Conservation (phyloP, 2,888 invertebrate species). For the Eristalinus aeneus region DNA sequence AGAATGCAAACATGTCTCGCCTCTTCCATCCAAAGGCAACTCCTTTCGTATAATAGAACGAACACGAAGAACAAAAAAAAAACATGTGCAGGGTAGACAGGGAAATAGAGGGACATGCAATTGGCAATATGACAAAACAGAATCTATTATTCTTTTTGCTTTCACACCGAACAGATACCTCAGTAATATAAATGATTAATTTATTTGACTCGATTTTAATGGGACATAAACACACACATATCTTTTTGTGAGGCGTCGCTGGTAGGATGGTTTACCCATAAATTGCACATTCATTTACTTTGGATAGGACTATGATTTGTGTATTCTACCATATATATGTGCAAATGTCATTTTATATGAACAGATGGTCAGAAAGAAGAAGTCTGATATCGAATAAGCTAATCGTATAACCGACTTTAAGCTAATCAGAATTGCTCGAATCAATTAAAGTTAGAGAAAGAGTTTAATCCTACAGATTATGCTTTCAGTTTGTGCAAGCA, state of each 20-base stretch:
- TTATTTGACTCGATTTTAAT: conserved; percentile 59
- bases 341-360: conserved; percentile 20
- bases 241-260: conserved; percentile 29
- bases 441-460: neutral
- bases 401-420: neutral
- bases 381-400: neutral
- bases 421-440: neutral
- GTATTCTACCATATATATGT: conserved; percentile 25
- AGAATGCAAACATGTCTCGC: conserved; percentile 34
- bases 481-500: neutral
- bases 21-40: conserved; percentile 17
- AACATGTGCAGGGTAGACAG: conserved; percentile 2
- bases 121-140: conserved; percentile 45
- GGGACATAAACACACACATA: conserved; percentile 36
- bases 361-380: conserved; percentile 37
- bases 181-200: conserved; percentile 54
- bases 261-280: conserved; percentile 11
- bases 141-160: conserved; percentile 43
- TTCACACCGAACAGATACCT: conserved; percentile 30
- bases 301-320: conserved; percentile 31
- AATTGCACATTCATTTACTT: conserved; percentile 20
- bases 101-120: conserved; percentile 13
- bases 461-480: neutral
- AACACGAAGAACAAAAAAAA: neutral
- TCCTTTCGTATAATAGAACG: neutral